phyloP scores from a whole-genome alignment of 2,113 vertebrate species.

The Strix aluco region DNA sequence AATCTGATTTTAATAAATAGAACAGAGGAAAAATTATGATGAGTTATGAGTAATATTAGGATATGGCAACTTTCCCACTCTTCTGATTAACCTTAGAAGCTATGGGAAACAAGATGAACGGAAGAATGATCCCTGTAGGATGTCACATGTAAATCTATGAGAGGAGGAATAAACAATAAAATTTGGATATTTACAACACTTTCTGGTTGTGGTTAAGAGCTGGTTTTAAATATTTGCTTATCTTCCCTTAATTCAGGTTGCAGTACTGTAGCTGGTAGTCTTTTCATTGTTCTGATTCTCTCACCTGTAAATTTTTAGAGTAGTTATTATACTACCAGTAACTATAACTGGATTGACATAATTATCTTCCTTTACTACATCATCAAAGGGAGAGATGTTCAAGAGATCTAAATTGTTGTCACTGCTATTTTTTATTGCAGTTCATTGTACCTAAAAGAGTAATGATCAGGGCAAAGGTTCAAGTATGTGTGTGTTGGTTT shows the following conservation, averaged over 20 bases:
- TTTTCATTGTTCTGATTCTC: not conserved
- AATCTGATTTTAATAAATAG: not conserved
- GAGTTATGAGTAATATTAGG: not conserved
- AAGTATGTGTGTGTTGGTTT: not conserved
- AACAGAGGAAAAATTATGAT: not conserved
- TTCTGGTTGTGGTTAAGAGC: not conserved
- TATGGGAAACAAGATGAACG: not conserved
- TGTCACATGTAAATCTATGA: not conserved
- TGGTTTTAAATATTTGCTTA: not conserved
- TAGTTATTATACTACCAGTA: not conserved
- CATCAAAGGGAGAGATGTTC: not conserved
- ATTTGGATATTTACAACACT: not conserved
- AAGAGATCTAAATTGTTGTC: not conserved
- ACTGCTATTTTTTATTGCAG: not conserved
- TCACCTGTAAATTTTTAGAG: not conserved
- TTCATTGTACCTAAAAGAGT: not conserved
- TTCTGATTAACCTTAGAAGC: not conserved
- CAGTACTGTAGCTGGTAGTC: fast-evolving
- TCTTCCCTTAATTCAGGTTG: not conserved
- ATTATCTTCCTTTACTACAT: not conserved
- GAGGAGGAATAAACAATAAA: not conserved
- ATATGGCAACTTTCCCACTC: not conserved
- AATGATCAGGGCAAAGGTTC: not conserved
- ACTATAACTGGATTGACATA: not conserved
- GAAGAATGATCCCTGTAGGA: not conserved